Base-by-base conservation (phyloP, 2,888 invertebrate species). In the Chesias legatella region DNA sequence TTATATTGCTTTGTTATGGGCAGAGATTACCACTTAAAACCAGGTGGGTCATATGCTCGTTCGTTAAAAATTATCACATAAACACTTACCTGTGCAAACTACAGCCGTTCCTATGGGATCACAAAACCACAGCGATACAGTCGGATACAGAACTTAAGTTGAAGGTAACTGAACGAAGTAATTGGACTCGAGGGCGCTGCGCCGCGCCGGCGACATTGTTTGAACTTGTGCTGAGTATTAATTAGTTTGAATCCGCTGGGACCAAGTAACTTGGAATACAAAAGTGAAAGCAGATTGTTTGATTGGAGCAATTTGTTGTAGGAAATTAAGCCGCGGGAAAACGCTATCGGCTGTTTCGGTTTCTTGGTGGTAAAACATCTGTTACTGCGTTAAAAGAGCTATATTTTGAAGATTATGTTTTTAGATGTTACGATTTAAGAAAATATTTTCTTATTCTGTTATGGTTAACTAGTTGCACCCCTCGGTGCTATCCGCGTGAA, bases 111-210 rank as follows among this genome's bases (percentile, higher is more conserved):
- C 40, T 10, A 4, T 42, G 44, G 46, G 33, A 33, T 31, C 42
- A 28, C 29, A 42, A 40, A 45, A 43, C 25, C 31, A 29, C 24
- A 29, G 6, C 10, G 28, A 21, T 27, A 36, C 33, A 37, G 27
- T 34, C 10, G 20, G 33, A 42, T 46, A 53, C 46, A 40, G 53
- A 48, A 43, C 48, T 33, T 43, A 44, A 43, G 44, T 48, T 46
- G 49, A 17, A 17, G 13, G 13, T 45, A 47, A 43, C 45, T 30
- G 54, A 56, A 47, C 51, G 44, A 56, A 61, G 58, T 76, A 73
- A 77, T 77, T 73, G 64, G 62, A 60, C 68, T 64, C 57, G 31
- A 35, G 68, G 62, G 71, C 59, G n/a, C n/a, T n/a, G n/a, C n/a
- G n/a, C n/a, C n/a, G n/a, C n/a, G 60, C 60, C 60, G 49, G 51